These are phyloP conservation scores for Cryptocephalus moraei DNA, from an alignment of 2,888 invertebrate genomes.

Conservation along the genomic window DNA sequence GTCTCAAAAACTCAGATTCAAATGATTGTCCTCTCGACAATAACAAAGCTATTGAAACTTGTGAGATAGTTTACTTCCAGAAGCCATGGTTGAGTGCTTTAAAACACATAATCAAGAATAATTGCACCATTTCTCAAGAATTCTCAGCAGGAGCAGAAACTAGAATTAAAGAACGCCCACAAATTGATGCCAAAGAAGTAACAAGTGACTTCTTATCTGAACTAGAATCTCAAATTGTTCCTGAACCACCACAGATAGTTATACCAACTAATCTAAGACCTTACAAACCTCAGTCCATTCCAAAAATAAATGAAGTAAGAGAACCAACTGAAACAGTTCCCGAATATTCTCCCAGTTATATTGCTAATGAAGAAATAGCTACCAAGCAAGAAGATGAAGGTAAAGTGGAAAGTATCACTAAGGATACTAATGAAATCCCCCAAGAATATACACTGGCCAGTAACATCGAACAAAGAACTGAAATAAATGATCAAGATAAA, in stretches of 20 bases:
- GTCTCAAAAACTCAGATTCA: slow-evolving; percentile 26
- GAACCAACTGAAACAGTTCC: no score
- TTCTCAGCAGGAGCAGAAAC: slow-evolving; percentile 27
- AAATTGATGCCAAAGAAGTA: slow-evolving; percentile 19
- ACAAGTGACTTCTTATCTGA: slow-evolving; percentile 23
- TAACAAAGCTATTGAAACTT: slow-evolving; percentile 28
- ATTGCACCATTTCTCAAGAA: slow-evolving; percentile 51
- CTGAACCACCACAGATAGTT: neutral
- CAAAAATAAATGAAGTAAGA: no score
- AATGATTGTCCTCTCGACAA: slow-evolving; percentile 32
- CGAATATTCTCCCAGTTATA: no score
- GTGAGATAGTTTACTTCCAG: slow-evolving; percentile 52
- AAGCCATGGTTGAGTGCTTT: slow-evolving; percentile 56
- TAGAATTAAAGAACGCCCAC: slow-evolving; percentile 7
- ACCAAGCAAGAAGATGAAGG: no score
- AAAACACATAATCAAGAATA: slow-evolving; percentile 52
- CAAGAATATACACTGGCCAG: no score
- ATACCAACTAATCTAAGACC: neutral
- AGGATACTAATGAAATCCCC: no score
- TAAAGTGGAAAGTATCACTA: no score
- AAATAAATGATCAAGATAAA: neutral
- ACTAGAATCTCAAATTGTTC: slow-evolving; percentile 32
- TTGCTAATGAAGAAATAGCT: no score
- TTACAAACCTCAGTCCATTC: neutral
- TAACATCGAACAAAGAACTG: neutral